Evolutionary conservation across 2,113 vertebrate genomes (phyloP).

Genomic region (Motacilla alba): DNA sequence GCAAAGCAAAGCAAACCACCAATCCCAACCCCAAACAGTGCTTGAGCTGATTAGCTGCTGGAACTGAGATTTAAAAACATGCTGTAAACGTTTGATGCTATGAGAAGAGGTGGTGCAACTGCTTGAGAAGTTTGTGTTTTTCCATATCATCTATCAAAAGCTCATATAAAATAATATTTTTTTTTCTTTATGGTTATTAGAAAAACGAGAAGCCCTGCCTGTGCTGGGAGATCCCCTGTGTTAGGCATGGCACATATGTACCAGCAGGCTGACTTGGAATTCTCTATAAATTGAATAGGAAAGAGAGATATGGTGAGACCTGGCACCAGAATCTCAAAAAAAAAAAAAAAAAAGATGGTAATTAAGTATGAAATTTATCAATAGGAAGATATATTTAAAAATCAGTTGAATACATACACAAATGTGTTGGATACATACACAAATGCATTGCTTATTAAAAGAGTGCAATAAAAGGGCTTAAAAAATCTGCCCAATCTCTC

Average conservation of each 20-base stretch:
- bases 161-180: not conserved
- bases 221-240: not conserved
- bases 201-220: not conserved
- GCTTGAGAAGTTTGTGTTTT: not conserved
- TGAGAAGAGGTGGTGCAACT: not conserved
- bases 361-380: not conserved
- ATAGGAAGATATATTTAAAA: not conserved
- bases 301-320: not conserved
- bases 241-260: not conserved
- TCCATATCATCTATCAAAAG: not conserved
- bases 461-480: not conserved
- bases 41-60: not conserved
- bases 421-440: not conserved
- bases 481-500: rapidly evolving
- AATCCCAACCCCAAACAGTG: not conserved
- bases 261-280: not conserved
- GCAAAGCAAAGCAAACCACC: not conserved
- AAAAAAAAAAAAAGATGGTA: rapidly evolving
- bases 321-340: not conserved
- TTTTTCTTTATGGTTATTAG: not conserved
- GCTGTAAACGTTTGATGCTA: rapidly evolving
- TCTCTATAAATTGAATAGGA: not conserved
- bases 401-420: not conserved
- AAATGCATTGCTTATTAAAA: not conserved
- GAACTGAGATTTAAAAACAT: not conserved